Conservation (phyloP, 2,888 invertebrate genomes). For the Lampropteryx suffumata region DNA sequence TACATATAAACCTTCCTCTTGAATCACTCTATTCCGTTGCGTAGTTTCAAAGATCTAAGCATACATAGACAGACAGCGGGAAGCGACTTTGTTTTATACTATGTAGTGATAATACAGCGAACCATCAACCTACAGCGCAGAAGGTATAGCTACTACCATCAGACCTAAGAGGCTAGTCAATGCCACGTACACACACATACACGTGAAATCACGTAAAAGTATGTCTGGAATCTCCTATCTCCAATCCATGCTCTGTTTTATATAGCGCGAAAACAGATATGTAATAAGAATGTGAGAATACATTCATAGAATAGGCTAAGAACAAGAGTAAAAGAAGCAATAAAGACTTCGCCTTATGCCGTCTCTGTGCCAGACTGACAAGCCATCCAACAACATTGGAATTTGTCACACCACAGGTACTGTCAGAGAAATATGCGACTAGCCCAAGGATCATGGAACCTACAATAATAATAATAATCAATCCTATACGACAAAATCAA, state of each 20-base stretch:
- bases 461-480: too few relatives aligned
- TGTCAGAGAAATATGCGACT: slow-evolving; percentile 54
- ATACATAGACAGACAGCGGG: too few relatives aligned
- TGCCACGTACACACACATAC: slow-evolving; percentile 12
- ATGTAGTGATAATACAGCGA: too few relatives aligned
- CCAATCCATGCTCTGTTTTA: slow-evolving; percentile 53
- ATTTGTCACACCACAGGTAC: slow-evolving; percentile 51
- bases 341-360: slow-evolving; percentile 16
- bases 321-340: not conserved
- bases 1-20: too few relatives aligned
- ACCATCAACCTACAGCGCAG: too few relatives aligned
- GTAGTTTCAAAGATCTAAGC: too few relatives aligned
- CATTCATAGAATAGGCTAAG: too few relatives aligned
- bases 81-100: too few relatives aligned
- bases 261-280: slow-evolving; percentile 48
- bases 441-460: too few relatives aligned
- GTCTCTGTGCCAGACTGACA: slow-evolving; percentile 28
- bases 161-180: not conserved
- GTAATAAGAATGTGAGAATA: slow-evolving; percentile 5
- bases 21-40: too few relatives aligned
- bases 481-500: too few relatives aligned
- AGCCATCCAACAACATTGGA: slow-evolving; percentile 29
- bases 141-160: not conserved
- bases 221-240: slow-evolving; percentile 58
- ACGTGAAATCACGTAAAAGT: slow-evolving; percentile 38